phyloP scores from a whole-genome alignment of 2,797 vertebrate genomes.

The Podarcis siculus region DNA sequence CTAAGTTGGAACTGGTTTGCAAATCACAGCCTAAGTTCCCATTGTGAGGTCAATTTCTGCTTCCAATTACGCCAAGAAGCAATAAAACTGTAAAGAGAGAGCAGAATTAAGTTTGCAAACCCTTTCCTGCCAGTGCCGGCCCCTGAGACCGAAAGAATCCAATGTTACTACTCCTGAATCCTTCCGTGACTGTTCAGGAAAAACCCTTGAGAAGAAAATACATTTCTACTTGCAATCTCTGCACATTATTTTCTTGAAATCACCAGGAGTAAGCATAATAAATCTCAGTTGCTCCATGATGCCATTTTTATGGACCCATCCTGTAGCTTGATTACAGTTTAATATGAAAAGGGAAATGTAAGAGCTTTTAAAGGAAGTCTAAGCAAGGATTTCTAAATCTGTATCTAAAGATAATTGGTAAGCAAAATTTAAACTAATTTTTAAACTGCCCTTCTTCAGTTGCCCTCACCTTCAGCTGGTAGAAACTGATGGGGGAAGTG shows the following conservation, averaged over 20 bases:
- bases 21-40: constrained; percentile 6
- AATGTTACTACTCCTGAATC: background rate
- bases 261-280: background rate
- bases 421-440: background rate
- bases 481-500: background rate
- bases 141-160: background rate
- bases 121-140: background rate
- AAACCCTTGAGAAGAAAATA: background rate
- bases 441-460: background rate
- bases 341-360: background rate
- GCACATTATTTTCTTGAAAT: background rate
- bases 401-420: background rate
- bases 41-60: constrained; percentile 26
- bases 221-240: background rate
- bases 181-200: constrained; percentile 4
- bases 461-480: background rate
- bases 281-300: background rate
- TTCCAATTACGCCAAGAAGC: constrained; percentile 21
- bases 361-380: background rate
- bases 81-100: constrained; percentile 22
- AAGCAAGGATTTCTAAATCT: background rate
- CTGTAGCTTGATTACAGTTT: background rate
- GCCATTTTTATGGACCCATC: background rate
- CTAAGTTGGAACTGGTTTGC: background rate
- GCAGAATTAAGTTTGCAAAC: constrained; percentile 4